Conservation (phyloP, 2,888 invertebrate species). For the Papilio gigon region DNA sequence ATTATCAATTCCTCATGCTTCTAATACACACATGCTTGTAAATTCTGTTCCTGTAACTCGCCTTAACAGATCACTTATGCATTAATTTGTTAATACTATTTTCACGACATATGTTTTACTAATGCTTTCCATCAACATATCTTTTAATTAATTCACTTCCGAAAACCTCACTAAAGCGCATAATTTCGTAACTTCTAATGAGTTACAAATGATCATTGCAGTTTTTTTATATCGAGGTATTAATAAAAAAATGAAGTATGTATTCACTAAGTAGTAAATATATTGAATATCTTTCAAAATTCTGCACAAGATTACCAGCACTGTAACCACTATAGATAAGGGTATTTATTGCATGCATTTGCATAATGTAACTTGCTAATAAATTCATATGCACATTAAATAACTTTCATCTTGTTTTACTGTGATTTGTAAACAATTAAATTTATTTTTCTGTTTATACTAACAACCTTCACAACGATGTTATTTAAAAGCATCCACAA, state of each 20-base stretch:
- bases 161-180: no score
- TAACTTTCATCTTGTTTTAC: not conserved
- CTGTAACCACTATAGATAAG: constrained; percentile 38
- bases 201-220: no score
- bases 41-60: no score
- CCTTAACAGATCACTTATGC: no score
- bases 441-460: not conserved
- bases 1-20: no score
- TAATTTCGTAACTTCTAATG: no score
- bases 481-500: not conserved
- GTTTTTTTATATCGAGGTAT: no score
- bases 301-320: constrained; percentile 57
- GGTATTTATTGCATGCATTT: constrained; percentile 67
- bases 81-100: no score
- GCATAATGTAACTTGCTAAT: constrained; percentile 45
- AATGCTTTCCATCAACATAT: no score
- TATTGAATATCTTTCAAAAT: constrained; percentile 49
- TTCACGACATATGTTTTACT: no score
- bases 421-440: not conserved
- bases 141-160: no score
- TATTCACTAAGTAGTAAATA: constrained; percentile 65
- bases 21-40: no score
- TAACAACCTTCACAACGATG: not conserved
- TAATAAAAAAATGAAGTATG: constrained; percentile 34
- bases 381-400: constrained; percentile 1